Evolutionary conservation across 1,140 invertebrate genomes (phyloP).

Genomic region (Notospermus geniculatus): DNA sequence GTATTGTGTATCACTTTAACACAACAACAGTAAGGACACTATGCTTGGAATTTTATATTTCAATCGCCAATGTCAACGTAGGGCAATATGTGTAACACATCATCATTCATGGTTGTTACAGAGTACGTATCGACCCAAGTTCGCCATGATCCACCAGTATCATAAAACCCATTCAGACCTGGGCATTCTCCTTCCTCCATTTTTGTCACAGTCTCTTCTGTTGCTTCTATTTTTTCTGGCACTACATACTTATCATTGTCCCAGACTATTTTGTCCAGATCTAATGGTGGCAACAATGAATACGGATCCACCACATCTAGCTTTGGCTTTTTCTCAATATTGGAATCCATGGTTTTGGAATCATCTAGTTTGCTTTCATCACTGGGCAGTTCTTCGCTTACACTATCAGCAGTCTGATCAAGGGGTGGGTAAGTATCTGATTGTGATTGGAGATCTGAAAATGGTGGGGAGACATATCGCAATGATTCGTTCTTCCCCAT

Average conservation of each 20-base stretch:
- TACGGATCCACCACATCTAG: slow-evolving; percentile 35
- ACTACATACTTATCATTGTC: slow-evolving; percentile 39
- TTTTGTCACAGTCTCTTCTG: slow-evolving; percentile 52
- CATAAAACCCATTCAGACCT: slow-evolving; percentile 66
- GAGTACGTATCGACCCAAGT: slow-evolving; percentile 80
- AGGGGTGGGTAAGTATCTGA: neutral
- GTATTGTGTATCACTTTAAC: no score
- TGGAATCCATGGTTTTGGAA: slow-evolving; percentile 34
- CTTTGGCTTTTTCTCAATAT: neutral
- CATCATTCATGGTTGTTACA: slow-evolving; percentile 67
- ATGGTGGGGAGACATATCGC: neutral
- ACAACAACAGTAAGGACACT: no score
- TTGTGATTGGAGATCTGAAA: neutral
- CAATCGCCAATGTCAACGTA: slow-evolving; percentile 80
- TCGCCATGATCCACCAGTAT: slow-evolving; percentile 65
- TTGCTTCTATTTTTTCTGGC: slow-evolving; percentile 23
- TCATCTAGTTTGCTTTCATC: neutral
- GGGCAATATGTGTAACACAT: slow-evolving; percentile 81
- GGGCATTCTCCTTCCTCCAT: slow-evolving; percentile 56
- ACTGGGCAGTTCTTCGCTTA: neutral
- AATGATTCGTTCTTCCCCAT: no score
- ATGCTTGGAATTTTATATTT: no score
- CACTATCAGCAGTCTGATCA: slow-evolving; percentile 9
- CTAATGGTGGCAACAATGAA: slow-evolving; percentile 63
- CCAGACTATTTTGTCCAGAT: slow-evolving; percentile 61